A percentile compares a stretch with the other conserved stretches of the same genome.
These are phyloP conservation scores for Eretmocerus hayati DNA, from an alignment of 2,888 invertebrate species.

Conservation along the genomic window DNA sequence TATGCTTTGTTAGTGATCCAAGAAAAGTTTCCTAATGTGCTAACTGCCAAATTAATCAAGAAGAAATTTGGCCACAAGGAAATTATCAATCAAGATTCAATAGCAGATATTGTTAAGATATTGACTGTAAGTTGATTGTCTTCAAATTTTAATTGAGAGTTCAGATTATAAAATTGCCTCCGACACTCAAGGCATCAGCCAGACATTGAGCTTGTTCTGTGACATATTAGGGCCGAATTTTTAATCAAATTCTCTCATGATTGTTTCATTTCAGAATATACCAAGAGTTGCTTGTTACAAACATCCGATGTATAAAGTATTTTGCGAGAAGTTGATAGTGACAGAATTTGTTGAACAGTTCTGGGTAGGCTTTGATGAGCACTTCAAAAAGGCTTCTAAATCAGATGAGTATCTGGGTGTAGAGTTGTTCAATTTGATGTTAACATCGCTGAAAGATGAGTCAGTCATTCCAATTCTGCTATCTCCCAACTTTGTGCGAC, in stretches of 20 bases:
- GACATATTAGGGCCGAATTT: too few relatives aligned
- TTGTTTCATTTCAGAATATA: slow-evolving; percentile 54
- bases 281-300: slow-evolving; percentile 53
- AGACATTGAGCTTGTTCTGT: too few relatives aligned
- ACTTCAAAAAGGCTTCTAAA: slow-evolving; percentile 50
- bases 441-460: slow-evolving; percentile 50
- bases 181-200: too few relatives aligned
- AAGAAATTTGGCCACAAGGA: slow-evolving; percentile 53
- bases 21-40: slow-evolving; percentile 48
- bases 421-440: slow-evolving; percentile 54
- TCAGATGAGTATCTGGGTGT: slow-evolving; percentile 57
- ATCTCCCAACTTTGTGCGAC: slow-evolving; percentile 58
- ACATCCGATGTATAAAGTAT: slow-evolving; percentile 61
- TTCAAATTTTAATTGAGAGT: slow-evolving; percentile 3
- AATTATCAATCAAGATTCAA: slow-evolving; percentile 55
- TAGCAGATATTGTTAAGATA: slow-evolving; percentile 53
- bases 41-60: slow-evolving; percentile 52
- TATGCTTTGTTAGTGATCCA: slow-evolving; percentile 53
- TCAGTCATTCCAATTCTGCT: slow-evolving; percentile 54
- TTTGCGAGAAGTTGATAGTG: slow-evolving; percentile 52
- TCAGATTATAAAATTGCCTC: background rate
- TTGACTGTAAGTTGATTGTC: slow-evolving; percentile 58
- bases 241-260: too few relatives aligned
- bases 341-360: slow-evolving; percentile 52
- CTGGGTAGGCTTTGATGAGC: slow-evolving; percentile 52